Conservation (phyloP, 2,113 vertebrate genomes). For the Austrofundulus limnaeus region DNA sequence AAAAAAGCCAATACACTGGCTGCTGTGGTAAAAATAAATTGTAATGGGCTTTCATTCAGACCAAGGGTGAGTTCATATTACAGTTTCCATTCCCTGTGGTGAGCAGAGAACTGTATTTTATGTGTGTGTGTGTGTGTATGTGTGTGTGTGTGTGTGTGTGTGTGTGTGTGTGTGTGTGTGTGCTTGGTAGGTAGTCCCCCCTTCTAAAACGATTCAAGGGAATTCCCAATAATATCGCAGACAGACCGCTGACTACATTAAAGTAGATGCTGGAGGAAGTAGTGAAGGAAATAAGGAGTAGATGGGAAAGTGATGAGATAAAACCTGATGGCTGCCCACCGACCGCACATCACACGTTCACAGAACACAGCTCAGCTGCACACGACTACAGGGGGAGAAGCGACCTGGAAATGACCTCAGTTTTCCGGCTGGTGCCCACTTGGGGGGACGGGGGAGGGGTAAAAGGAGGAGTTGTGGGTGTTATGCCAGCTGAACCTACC, state of each 20-base stretch:
- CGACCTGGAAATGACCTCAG: constrained; percentile 67
- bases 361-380: constrained; percentile 51
- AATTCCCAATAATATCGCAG: constrained; percentile 60
- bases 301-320: constrained; percentile 53
- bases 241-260: constrained; percentile 36
- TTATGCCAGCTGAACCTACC: constrained; percentile 61
- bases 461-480: constrained; percentile 27
- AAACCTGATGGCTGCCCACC: constrained; percentile 49
- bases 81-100: constrained; percentile 44
- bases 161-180: constrained; percentile 20
- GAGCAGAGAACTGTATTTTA: constrained; percentile 19
- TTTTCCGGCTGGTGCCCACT: constrained; percentile 42
- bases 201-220: constrained; percentile 57
- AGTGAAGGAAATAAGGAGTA: constrained; percentile 24
- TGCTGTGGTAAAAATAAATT: constrained; percentile 56
- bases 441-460: constrained; percentile 16
- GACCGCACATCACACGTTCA: constrained; percentile 34
- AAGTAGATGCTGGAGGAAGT: background rate
- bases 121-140: constrained; percentile 18
- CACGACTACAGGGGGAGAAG: constrained; percentile 32
- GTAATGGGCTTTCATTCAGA: constrained; percentile 59
- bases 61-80: constrained; percentile 55
- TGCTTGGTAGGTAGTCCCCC: constrained; percentile 38
- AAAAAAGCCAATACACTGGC: constrained; percentile 31
- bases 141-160: too few relatives aligned